These are phyloP conservation scores for Liasis olivaceus DNA, from an alignment of 2,797 vertebrate species.

Conservation along the genomic window DNA sequence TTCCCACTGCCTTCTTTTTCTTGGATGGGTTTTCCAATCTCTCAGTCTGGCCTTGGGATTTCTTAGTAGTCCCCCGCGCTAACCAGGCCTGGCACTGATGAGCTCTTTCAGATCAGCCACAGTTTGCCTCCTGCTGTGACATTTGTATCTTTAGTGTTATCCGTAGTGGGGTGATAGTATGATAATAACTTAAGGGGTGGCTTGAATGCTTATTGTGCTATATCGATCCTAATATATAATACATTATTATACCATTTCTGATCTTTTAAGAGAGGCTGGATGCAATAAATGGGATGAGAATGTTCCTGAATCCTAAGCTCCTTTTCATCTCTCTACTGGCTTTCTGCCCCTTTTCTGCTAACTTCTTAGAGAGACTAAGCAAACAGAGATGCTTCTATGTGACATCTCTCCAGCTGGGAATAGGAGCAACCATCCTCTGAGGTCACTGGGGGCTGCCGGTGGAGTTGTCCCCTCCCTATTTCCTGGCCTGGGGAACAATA, in stretches of 20 bases:
- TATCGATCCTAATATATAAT: not conserved
- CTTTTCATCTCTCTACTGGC: not conserved
- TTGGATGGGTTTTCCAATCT: too few species aligned
- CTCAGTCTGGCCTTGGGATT: too few species aligned
- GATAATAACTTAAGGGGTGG: too few species aligned
- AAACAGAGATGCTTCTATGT: conserved; percentile 44
- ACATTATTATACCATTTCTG: not conserved
- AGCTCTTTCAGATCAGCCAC: too few species aligned
- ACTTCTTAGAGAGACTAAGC: not conserved
- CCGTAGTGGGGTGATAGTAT: too few species aligned
- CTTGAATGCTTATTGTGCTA: too few species aligned
- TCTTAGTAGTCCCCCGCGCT: too few species aligned
- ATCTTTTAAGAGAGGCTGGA: not conserved
- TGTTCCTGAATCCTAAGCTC: not conserved
- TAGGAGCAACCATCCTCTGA: conserved; percentile 23
- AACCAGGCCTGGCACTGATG: too few species aligned
- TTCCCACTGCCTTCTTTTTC: too few species aligned
- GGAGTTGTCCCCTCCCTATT: conserved; percentile 50
- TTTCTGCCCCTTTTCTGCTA: not conserved
- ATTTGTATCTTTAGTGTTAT: too few species aligned
- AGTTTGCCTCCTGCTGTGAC: too few species aligned
- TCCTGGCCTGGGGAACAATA: conserved; percentile 14
- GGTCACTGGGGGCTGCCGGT: not conserved
- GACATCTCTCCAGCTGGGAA: conserved; percentile 12
- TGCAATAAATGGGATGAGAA: not conserved